phyloP scores from a whole-genome alignment of 2,113 vertebrate genomes.

The Parotia lawesii region DNA sequence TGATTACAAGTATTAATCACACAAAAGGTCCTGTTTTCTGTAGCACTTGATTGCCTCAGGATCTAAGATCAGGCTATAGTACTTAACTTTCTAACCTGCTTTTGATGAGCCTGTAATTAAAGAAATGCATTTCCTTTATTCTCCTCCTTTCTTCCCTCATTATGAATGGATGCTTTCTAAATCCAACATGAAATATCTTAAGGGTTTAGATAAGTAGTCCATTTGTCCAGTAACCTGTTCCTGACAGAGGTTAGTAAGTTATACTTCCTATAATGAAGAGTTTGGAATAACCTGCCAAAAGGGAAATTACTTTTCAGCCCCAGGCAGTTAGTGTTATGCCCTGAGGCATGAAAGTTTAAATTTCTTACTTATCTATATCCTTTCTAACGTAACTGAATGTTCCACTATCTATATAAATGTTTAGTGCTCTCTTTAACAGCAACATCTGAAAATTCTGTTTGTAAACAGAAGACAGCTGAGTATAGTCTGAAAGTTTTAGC shows the following conservation, averaged over 20 bases:
- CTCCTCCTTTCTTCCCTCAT: neutral
- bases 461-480: neutral
- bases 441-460: neutral
- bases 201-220: neutral
- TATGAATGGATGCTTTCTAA: conserved; percentile 4
- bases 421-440: neutral
- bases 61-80: conserved; percentile 4
- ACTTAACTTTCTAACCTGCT: conserved; percentile 48
- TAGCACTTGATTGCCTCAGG: neutral
- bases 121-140: conserved; percentile 43
- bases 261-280: neutral
- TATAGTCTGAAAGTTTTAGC: neutral
- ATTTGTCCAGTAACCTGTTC: neutral
- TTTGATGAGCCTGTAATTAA: conserved; percentile 59
- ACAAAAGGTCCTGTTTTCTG: conserved; percentile 5
- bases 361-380: neutral
- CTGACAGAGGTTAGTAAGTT: neutral
- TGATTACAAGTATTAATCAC: neutral
- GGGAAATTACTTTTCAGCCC: neutral
- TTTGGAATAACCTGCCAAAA: neutral
- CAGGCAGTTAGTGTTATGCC: neutral
- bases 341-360: neutral
- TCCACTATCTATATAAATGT: neutral
- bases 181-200: neutral
- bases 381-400: neutral